Percentiles rank a stretch among this genome's conserved stretches.
Evolutionary conservation across 2,113 vertebrate species (phyloP).

Genomic region (Psilopsiagon aurifrons): DNA sequence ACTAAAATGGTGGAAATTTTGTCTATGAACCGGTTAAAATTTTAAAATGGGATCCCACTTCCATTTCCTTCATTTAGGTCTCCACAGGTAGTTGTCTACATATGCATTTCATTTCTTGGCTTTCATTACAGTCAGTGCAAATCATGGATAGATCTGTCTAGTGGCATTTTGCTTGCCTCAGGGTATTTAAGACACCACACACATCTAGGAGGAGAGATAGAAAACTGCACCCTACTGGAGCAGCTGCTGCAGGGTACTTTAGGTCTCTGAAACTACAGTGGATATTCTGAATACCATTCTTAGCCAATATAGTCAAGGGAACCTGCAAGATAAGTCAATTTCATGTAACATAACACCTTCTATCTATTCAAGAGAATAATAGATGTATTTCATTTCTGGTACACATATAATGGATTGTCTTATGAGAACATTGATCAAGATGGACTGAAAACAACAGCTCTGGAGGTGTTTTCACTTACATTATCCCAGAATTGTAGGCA

Average conservation of each 20-base stretch:
- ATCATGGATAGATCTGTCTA: background rate
- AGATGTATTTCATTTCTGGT: constrained; percentile 70
- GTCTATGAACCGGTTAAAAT: background rate
- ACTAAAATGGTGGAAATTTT: background rate
- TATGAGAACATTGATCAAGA: constrained; percentile 79
- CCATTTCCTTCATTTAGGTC: background rate
- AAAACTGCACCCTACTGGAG: background rate
- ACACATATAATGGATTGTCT: constrained; percentile 77
- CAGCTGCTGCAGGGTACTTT: background rate
- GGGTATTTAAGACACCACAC: background rate
- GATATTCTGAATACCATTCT: background rate
- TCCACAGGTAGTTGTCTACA: background rate
- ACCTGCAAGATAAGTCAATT: background rate
- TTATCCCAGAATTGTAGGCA: constrained; percentile 79
- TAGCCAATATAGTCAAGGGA: background rate
- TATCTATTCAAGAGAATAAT: background rate
- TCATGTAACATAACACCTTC: accelerated
- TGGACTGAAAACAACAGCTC: constrained; percentile 59
- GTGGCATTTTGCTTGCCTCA: background rate
- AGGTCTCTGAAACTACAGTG: background rate
- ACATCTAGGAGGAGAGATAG: background rate
- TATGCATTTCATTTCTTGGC: background rate
- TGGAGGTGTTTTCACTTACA: constrained; percentile 87
- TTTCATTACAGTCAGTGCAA: background rate
- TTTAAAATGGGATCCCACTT: background rate